Conservation (phyloP, 2,113 vertebrate species). For the Vimba vimba region DNA sequence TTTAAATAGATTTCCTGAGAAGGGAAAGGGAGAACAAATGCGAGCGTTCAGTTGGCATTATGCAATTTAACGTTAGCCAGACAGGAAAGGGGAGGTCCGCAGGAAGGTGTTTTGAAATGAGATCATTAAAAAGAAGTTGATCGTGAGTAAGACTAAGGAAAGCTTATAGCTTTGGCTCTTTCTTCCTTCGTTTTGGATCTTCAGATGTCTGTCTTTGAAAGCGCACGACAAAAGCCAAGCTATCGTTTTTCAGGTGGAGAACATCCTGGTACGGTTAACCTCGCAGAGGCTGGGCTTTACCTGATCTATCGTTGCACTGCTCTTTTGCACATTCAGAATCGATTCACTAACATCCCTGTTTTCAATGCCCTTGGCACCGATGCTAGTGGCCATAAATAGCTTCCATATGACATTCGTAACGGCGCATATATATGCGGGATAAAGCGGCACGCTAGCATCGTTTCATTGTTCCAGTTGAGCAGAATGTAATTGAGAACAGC, state of each 20-base stretch:
- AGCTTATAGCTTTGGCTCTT: not conserved
- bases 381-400: constrained; percentile 27
- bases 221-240: constrained; percentile 12
- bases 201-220: constrained; percentile 23
- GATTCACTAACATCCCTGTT: constrained; percentile 26
- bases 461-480: constrained; percentile 28
- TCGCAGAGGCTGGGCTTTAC: not conserved
- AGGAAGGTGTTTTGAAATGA: constrained; percentile 35
- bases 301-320: not conserved
- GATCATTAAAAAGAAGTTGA: constrained; percentile 5
- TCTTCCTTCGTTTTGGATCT: not conserved
- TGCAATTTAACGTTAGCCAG: constrained; percentile 24
- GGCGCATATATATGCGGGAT: not conserved
- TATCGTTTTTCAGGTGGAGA: constrained; percentile 27
- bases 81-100: constrained; percentile 23
- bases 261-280: too few species aligned
- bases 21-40: constrained; percentile 32
- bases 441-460: constrained; percentile 1
- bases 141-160: not conserved
- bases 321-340: constrained; percentile 30
- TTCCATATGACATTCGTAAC: constrained; percentile 16
- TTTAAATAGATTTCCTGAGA: constrained; percentile 36
- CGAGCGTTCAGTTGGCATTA: constrained; percentile 17
- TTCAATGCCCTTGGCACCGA: constrained; percentile 26
- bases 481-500: constrained; percentile 31